Evolutionary conservation across 2,113 vertebrate species (phyloP).

Genomic region (Salvator merianae): DNA sequence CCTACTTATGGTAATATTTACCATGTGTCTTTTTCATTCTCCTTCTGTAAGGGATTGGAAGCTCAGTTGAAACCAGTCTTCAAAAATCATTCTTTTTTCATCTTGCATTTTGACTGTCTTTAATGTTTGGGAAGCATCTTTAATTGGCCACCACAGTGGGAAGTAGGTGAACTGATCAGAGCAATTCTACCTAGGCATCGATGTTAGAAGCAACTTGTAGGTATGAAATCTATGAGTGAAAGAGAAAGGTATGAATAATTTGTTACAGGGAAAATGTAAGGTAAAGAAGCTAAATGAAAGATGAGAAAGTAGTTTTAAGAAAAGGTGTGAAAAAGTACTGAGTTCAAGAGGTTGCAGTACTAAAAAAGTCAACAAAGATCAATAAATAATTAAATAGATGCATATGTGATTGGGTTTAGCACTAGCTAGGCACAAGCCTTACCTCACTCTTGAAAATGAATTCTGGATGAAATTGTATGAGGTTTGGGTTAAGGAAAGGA

Average conservation of each 20-base stretch:
- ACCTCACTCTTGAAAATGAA: too few relatives aligned
- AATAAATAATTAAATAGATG: slow-evolving; percentile 12
- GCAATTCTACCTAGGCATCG: background rate
- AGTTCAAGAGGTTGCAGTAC: background rate
- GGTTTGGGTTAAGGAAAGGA: too few relatives aligned
- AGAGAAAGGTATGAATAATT: background rate
- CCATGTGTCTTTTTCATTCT: too few relatives aligned
- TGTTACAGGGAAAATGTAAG: background rate
- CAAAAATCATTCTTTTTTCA: too few relatives aligned
- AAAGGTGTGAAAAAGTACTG: background rate
- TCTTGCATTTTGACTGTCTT: too few relatives aligned
- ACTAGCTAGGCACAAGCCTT: too few relatives aligned
- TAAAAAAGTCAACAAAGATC: slow-evolving; percentile 8
- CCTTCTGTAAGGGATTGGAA: too few relatives aligned
- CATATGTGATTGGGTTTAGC: background rate
- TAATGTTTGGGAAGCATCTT: too few relatives aligned
- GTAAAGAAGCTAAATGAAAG: background rate
- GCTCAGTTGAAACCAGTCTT: too few relatives aligned
- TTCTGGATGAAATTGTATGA: too few relatives aligned
- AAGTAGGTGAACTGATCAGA: background rate
- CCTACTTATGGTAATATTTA: too few relatives aligned
- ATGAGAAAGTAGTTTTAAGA: background rate
- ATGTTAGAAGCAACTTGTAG: background rate
- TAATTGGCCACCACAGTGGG: too few relatives aligned
- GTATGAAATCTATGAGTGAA: background rate